Evolutionary conservation across 2,113 vertebrate species (phyloP).

Genomic region (Lepisosteus osseus): DNA sequence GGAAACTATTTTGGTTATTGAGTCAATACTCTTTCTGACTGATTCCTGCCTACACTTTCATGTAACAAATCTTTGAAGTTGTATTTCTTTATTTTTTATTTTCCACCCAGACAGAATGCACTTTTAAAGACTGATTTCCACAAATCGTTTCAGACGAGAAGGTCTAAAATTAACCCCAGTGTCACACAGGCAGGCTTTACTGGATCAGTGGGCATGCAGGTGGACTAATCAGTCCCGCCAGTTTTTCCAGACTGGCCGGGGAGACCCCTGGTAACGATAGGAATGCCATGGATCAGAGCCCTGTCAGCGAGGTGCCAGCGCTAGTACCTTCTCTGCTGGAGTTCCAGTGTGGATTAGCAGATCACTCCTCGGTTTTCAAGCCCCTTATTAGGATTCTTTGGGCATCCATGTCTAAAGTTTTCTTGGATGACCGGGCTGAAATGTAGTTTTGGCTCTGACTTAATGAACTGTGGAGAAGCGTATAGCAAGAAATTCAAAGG

Average conservation of each 20-base stretch:
- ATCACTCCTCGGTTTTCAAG: constrained; percentile 4
- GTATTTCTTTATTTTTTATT: neutral
- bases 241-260: constrained; percentile 15
- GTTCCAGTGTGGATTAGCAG: constrained; percentile 35
- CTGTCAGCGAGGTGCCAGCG: constrained; percentile 18
- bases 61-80: no score
- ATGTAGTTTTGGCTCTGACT: constrained; percentile 23
- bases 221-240: constrained; percentile 40
- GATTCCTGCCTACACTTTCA: no score
- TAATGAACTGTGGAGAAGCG: constrained; percentile 36
- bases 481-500: constrained; percentile 19
- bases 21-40: no score
- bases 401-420: constrained; percentile 3
- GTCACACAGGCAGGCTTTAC: constrained; percentile 22
- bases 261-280: constrained; percentile 32
- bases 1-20: no score
- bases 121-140: neutral
- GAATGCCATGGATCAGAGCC: constrained; percentile 37
- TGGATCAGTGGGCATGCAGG: constrained; percentile 31
- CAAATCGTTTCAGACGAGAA: neutral
- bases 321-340: constrained; percentile 17
- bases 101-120: no score
- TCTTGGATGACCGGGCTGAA: constrained; percentile 18
- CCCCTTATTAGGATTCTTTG: constrained; percentile 13
- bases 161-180: neutral